phyloP scores from a whole-genome alignment of 1,140 invertebrate species.

The Ips typographus region DNA sequence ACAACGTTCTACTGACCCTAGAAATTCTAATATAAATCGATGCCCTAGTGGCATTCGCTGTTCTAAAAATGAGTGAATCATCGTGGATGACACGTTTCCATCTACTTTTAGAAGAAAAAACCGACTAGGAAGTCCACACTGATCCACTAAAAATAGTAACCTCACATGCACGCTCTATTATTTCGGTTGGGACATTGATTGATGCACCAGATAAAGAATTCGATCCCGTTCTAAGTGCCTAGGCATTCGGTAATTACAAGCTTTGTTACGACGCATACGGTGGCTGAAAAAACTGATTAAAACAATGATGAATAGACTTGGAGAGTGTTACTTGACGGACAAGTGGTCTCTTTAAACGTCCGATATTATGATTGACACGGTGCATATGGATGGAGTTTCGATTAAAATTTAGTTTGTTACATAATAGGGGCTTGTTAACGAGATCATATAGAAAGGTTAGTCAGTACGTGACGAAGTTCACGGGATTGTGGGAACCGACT shows the following conservation, averaged over 20 bases:
- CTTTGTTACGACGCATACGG: constrained; percentile 3
- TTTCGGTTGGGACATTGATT: constrained; percentile 2
- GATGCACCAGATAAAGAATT: constrained; percentile 5
- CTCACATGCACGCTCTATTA: constrained; percentile 1
- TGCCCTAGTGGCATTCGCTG: no score
- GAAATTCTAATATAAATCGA: no score
- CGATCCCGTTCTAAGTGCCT: neutral
- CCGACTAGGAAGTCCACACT: neutral
- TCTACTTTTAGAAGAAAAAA: constrained; percentile 4
- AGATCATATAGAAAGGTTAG: neutral
- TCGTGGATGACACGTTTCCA: neutral
- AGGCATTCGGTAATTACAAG: constrained; percentile 2
- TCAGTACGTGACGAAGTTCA: neutral
- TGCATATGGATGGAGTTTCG: neutral
- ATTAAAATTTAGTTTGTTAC: neutral
- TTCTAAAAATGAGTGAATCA: no score
- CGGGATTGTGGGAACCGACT: neutral
- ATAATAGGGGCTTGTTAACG: neutral
- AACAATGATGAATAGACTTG: neutral
- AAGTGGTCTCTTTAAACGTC: neutral
- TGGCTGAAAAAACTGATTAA: constrained; percentile 1
- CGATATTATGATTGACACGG: neutral
- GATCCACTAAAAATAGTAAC: neutral
- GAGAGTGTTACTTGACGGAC: neutral
- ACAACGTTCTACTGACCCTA: no score